phyloP scores from a whole-genome alignment of 2,113 vertebrate species.

The Apteryx owenii region DNA sequence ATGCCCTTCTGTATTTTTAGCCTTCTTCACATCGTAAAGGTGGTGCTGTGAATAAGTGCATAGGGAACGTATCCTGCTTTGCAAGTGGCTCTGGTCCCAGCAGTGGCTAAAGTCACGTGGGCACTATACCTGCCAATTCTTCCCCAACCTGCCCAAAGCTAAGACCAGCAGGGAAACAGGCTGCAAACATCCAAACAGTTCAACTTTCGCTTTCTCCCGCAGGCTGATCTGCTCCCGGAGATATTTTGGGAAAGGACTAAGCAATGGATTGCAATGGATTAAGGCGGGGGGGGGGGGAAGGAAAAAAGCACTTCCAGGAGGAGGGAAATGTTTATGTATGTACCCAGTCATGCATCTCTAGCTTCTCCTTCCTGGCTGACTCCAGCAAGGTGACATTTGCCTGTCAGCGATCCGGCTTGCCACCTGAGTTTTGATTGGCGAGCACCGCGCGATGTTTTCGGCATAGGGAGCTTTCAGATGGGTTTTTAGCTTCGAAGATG shows the following conservation, averaged over 20 bases:
- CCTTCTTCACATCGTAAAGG: background rate
- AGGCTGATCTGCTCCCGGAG: background rate
- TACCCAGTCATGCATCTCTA: background rate
- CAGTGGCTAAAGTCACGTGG: fast-evolving
- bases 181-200: background rate
- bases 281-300: background rate
- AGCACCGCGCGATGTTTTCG: background rate
- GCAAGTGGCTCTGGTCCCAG: background rate
- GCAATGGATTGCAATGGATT: background rate
- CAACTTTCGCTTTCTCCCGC: background rate
- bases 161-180: background rate
- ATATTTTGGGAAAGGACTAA: background rate
- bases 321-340: background rate
- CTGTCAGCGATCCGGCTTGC: fast-evolving
- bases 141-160: background rate
- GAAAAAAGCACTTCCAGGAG: background rate
- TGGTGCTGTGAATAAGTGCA: background rate
- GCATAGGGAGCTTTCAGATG: background rate
- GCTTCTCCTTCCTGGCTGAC: background rate
- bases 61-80: fast-evolving
- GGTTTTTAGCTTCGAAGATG: background rate
- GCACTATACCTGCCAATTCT: background rate
- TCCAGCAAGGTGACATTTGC: background rate
- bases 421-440: background rate
- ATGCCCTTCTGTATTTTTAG: background rate